Base-by-base conservation (phyloP, 1,140 invertebrate genomes). In the Asobara japonica region DNA sequence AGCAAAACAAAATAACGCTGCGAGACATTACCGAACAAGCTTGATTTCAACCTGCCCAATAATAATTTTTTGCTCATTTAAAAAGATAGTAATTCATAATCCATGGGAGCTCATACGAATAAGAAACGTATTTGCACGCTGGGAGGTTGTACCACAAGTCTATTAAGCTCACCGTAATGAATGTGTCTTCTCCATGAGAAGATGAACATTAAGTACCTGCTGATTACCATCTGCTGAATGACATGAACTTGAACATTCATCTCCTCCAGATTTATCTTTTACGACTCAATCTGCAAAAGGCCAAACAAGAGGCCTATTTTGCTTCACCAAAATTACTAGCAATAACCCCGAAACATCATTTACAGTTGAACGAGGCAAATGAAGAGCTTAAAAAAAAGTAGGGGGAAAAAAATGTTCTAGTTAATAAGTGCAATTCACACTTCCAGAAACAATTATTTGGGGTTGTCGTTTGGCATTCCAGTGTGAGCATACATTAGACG, bases 361-460 rank as follows among this genome's bases (percentile, higher is more conserved):
- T 45, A 16, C 41, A 16, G n/a, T 5, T 16, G 41, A 45, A 45
- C n/a, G 41, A 16, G 41, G 6, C 41, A 60, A 65, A 65, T 67
- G 33, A 48, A 66, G 65, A 74, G 69, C 68, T 10, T 25, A 71
- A 69, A 61, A 30, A 66, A 69, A 71, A 73, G 45, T 69, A 77
- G 65, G 62, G 31, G 29, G 45, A 16, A 30, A 72, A 65, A 60
- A 65, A 48, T 45, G 65, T 38, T 48, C 30, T 51, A 73, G 76
- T 80, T 80, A 82, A 80, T 81, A 82, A 83, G 78, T 71, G 60
- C 62, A 69, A 76, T 85, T 85, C 78, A 78, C 83, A 81, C 82
- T 85, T 83, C 76, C 78, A 80, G 79, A 82, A 83, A 80, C 79
- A 83, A 86, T 86, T 83, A 86, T 86, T 83, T 73, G 79, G 77